Conservation (phyloP, 2,797 vertebrate genomes). For the Morus bassanus region DNA sequence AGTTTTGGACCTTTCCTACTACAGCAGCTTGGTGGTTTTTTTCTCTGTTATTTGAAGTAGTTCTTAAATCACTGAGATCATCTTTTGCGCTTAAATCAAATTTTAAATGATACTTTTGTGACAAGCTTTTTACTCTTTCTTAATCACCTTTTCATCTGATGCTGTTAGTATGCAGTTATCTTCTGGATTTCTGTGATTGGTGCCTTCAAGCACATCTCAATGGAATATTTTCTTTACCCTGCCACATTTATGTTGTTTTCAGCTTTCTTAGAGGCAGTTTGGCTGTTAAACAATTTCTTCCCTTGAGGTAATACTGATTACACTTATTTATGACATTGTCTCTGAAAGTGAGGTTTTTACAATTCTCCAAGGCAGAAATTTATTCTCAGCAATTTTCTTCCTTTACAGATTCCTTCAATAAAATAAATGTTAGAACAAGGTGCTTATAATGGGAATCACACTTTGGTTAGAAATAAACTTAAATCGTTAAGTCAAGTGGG, state of each 20-base stretch:
- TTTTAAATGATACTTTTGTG: background rate
- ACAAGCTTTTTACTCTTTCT: background rate
- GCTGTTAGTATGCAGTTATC: background rate
- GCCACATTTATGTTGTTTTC: constrained; percentile 16
- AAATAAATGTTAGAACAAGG: background rate
- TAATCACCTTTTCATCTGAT: background rate
- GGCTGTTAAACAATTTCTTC: constrained; percentile 27
- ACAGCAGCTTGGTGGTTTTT: background rate
- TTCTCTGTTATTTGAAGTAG: background rate
- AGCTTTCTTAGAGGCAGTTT: constrained; percentile 20
- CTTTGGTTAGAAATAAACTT: background rate
- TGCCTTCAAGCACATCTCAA: background rate
- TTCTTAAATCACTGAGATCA: background rate
- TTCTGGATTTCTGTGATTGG: background rate
- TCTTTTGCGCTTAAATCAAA: background rate
- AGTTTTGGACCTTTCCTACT: background rate
- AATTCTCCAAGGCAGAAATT: constrained; percentile 7
- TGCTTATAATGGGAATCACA: background rate
- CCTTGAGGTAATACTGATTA: constrained; percentile 22
- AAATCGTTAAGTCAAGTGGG: background rate
- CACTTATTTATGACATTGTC: background rate
- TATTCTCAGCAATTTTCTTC: constrained; percentile 15
- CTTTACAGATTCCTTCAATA: constrained; percentile 6
- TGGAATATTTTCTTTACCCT: constrained; percentile 13
- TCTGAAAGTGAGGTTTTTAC: constrained; percentile 19